Evolutionary conservation across 1,140 invertebrate species (phyloP), one percentile per base, ranked within the genome.

Genomic region (Bombus turneri): DNA sequence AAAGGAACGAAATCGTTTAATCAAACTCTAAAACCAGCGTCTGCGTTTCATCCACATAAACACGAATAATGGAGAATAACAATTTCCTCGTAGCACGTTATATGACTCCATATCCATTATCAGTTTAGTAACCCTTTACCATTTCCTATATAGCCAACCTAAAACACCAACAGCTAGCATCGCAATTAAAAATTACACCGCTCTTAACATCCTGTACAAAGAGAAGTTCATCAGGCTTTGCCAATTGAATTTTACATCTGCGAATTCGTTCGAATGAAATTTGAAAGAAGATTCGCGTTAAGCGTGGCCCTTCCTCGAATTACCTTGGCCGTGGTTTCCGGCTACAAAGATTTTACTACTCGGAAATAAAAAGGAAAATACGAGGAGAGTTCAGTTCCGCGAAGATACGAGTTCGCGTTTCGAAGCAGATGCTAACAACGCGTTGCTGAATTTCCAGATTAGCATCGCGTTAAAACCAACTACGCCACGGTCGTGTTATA

Each of bases 401-500:
- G 12, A 77, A 69, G 81, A 83, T 53, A 76, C 73, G 81, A 74
- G 47, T 53, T 53, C 5, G 18, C 47, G 47, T 53, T 53, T 83
- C 72, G 41, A 83, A 76, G 47, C 81, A 76, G 73, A 78, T 28
- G 64, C 66, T 59, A 84, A 78, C 64, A 78, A 78, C 41, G 34
- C 75, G 28, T 39, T 37, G 37, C 37, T 69, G 31, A 71, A 71
- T 76, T 71, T 84, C 74, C 22, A 71, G 66, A 84, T 84, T 79
- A 78, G 66, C 66, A 83, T 83, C 81, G 62, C 81, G 28, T 78
- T 71, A 59, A 84, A 84, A 59, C 64, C 41, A 83, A 83, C 81
- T 47, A 39, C 37, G 41, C 43, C 37, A 53, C 22, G 47, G 47
- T 18, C 18, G 59, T 68, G 43, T 68, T 83, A 68, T 76, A 28